These are phyloP conservation scores for Ennomos quercinarius DNA, from an alignment of 2,888 invertebrate genomes.

Conservation along the genomic window DNA sequence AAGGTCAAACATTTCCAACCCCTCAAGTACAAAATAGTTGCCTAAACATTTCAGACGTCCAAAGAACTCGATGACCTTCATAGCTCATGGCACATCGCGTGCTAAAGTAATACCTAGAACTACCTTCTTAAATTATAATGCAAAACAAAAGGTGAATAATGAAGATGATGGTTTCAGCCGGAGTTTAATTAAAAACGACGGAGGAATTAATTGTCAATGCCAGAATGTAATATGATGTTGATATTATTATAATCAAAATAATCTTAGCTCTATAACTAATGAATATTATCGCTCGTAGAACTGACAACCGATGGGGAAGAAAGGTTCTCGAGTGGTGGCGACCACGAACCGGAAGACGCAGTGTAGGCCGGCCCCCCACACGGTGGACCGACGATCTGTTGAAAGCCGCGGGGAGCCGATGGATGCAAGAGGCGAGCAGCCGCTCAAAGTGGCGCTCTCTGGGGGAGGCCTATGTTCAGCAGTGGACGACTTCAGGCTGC, in stretches of 20 bases:
- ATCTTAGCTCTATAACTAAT: too few relatives aligned
- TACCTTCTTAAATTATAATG: conserved; percentile 8
- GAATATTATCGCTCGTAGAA: too few relatives aligned
- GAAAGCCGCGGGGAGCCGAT: too few relatives aligned
- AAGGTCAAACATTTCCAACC: conserved; percentile 8
- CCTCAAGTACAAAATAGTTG: conserved; percentile 2
- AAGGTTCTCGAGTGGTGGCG: too few relatives aligned
- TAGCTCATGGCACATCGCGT: conserved; percentile 7
- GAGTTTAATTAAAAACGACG: conserved; percentile 9
- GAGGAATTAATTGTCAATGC: conserved; percentile 4
- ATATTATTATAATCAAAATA: conserved; percentile 1
- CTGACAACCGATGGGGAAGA: too few relatives aligned
- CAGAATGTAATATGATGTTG: conserved; percentile 7
- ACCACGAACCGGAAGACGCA: too few relatives aligned
- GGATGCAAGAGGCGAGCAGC: too few relatives aligned
- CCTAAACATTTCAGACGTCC: conserved; percentile 1
- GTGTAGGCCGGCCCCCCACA: too few relatives aligned
- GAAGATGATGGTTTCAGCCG: conserved; percentile 9
- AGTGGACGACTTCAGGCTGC: too few relatives aligned
- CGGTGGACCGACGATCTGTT: too few relatives aligned
- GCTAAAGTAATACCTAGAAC: background rate
- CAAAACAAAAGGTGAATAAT: conserved; percentile 14
- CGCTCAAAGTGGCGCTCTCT: too few relatives aligned
- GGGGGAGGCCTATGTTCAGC: too few relatives aligned
- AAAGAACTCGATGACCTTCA: background rate